Evolutionary conservation across 2,113 vertebrate genomes (phyloP).

Genomic region (Chamaetylas fuelleborni): DNA sequence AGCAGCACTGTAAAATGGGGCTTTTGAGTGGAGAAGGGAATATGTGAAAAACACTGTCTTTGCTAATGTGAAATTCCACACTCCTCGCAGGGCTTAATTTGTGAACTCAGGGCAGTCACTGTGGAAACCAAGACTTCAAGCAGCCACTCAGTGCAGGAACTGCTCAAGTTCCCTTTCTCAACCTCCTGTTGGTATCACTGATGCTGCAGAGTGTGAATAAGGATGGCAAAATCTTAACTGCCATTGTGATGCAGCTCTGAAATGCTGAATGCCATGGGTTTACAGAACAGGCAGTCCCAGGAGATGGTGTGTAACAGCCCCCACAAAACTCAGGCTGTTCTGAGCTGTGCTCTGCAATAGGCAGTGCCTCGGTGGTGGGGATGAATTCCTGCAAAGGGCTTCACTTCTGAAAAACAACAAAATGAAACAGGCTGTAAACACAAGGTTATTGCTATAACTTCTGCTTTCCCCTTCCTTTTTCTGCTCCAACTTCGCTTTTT

Average conservation of each 20-base stretch:
- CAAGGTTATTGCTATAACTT: background rate
- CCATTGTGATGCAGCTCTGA: background rate
- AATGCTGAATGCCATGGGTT: background rate
- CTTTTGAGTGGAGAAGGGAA: background rate
- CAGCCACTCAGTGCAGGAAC: background rate
- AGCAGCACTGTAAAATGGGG: background rate
- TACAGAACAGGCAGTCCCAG: background rate
- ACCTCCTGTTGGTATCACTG: background rate
- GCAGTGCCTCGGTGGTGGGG: background rate
- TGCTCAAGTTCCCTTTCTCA: background rate
- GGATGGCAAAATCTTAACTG: background rate
- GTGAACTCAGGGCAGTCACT: background rate
- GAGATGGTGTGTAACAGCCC: background rate
- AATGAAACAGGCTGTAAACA: background rate
- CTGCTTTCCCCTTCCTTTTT: background rate
- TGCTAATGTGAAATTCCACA: background rate
- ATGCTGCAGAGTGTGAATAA: background rate
- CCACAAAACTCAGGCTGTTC: background rate
- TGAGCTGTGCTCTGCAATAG: background rate
- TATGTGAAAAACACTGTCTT: background rate
- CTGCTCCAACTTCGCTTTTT: background rate
- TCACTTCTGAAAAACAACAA: background rate
- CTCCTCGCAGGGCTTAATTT: background rate
- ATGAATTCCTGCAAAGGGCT: background rate
- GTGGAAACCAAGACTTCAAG: background rate